Percentiles rank a stretch among this genome's conserved stretches.
Evolutionary conservation across 1,140 invertebrate genomes (phyloP).

Genomic region (Conus ventricosus): DNA sequence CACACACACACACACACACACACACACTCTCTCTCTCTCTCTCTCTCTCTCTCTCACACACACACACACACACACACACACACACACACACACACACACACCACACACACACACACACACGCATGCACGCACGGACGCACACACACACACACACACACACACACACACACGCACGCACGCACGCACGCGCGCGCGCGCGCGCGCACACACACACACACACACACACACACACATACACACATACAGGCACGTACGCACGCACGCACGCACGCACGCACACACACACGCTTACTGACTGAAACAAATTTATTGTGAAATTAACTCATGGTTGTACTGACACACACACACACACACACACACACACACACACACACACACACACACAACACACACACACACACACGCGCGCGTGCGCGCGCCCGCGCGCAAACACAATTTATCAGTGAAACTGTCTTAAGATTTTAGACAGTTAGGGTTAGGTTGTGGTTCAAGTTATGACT

Average conservation of each 20-base stretch:
- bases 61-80: too few species aligned
- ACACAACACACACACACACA: neutral
- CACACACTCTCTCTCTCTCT: too few species aligned
- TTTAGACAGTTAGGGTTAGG: too few species aligned
- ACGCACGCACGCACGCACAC: neutral
- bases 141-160: neutral
- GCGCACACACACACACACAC: too few species aligned
- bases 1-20: too few species aligned
- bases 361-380: neutral
- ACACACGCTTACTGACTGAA: neutral
- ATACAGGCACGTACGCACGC: neutral
- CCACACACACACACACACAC: neutral
- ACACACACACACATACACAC: too few species aligned
- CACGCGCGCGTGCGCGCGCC: neutral
- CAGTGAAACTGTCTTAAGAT: too few species aligned
- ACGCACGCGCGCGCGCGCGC: too few species aligned
- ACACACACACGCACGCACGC: neutral
- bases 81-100: too few species aligned
- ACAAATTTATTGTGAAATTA: neutral
- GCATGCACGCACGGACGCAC: neutral
- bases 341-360: neutral
- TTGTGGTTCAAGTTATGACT: too few species aligned
- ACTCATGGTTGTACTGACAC: neutral
- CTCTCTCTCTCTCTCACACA: too few species aligned
- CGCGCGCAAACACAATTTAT: neutral